Evolutionary conservation across 2,888 invertebrate genomes (phyloP), one percentile per base, ranked within the genome.

Genomic region (Axea sp.): DNA sequence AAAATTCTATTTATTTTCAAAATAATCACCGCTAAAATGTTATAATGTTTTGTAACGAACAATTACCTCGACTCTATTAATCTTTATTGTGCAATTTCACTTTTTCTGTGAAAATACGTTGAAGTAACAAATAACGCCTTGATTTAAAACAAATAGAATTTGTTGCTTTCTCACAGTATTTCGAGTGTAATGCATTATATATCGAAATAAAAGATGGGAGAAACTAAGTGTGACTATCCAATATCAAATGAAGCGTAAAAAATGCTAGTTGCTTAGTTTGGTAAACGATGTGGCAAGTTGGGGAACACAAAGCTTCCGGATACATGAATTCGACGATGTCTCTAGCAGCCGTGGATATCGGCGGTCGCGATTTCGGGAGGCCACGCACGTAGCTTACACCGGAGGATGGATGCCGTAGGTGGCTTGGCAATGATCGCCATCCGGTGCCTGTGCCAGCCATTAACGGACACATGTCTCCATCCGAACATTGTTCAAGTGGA

Each of bases 381-480:
- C 86, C 64, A 79, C 71, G 84, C 86, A 86, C 86, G 86, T 86
- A 86, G 79, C 67, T 76, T 60, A 53, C 62, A 76, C 77, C 76
- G 76, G 78, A 77, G 78, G 79, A 83, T 80, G 79, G 83, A 81
- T 78, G 80, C 81, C 79, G 76, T 79, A 78, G 82, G 80, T 80
- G 80, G 82, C 80, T 84, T 84, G 85, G 86, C 86, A 86, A 86
- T 86, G 86, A 86, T 86, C 86, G 83, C 84, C 85, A 84, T 78
- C 83, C 82, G 84, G 85, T 80, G 83, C 83, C 85, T 82, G 78
- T 82, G 83, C 83, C 83, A 82, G 80, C 86, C 85, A 86, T 86
- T 86, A 86, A 86, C 83, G 82, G 84, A 85, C 85, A 86, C 83
- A 82, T 86, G 85, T 86, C 86, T 84, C 83, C 82, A 83, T 85